Conservation (phyloP, 2,113 vertebrate genomes). For the Xenopus laevis region DNA sequence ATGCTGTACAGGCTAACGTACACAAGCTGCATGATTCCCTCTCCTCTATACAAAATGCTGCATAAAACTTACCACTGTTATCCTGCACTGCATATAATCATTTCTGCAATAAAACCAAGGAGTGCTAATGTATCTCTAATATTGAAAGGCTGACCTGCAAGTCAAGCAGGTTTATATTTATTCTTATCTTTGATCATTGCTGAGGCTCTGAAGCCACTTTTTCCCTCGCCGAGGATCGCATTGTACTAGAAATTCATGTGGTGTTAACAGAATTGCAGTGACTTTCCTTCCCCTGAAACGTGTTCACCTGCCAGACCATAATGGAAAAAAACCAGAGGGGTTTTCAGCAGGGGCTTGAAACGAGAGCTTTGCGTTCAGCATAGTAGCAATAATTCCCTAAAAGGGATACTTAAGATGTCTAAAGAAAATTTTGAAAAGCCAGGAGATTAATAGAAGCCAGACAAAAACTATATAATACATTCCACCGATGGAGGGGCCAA, state of each 20-base stretch:
- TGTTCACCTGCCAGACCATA: constrained; percentile 18
- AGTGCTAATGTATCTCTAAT: too few relatives aligned
- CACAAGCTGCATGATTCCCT: too few relatives aligned
- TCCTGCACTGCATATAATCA: too few relatives aligned
- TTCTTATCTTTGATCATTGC: not conserved
- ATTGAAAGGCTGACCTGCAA: not conserved
- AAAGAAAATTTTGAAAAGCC: not conserved
- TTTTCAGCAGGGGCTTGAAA: not conserved
- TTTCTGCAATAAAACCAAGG: too few relatives aligned
- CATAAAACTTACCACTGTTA: too few relatives aligned
- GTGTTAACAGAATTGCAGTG: not conserved
- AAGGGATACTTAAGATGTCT: constrained; percentile 14
- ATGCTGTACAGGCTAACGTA: too few relatives aligned
- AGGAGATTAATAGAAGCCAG: constrained; percentile 12
- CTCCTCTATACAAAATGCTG: too few relatives aligned
- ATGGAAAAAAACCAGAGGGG: constrained; percentile 3
- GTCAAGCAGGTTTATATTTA: not conserved
- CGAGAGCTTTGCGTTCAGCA: not conserved
- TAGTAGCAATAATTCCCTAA: not conserved
- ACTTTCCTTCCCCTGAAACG: not conserved
- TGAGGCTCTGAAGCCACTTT: not conserved
- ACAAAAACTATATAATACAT: not conserved
- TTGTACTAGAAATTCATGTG: not conserved
- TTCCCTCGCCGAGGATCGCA: not conserved
- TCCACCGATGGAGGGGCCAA: not conserved